Evolutionary conservation across 2,797 vertebrate genomes (phyloP).

Genomic region (Rhincodon typus): DNA sequence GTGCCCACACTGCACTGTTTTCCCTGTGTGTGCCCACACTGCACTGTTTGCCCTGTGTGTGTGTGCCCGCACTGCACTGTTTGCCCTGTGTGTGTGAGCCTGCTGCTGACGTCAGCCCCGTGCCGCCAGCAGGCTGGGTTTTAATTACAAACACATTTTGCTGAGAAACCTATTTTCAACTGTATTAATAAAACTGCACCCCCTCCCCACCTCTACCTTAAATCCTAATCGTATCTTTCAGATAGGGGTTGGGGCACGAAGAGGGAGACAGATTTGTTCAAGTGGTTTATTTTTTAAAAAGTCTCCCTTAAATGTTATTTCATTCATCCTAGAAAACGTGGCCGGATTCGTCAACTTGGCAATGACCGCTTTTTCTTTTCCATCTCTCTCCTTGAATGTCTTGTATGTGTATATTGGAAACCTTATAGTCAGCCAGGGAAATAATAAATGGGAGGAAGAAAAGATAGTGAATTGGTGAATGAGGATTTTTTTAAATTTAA

Average conservation of each 20-base stretch:
- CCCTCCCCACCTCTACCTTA: neutral
- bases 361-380: neutral
- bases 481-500: neutral
- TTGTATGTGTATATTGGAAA: neutral
- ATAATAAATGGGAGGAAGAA: neutral
- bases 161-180: no score
- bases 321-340: neutral
- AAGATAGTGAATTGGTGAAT: neutral
- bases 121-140: neutral
- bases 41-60: no score
- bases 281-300: neutral
- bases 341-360: conserved; percentile 16
- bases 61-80: neutral
- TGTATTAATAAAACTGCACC: no score
- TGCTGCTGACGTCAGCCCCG: neutral
- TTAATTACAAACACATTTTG: conserved; percentile 32
- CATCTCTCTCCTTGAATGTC: neutral
- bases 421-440: neutral
- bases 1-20: neutral
- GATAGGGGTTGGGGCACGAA: neutral
- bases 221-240: neutral
- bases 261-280: neutral
- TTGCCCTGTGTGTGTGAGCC: neutral
- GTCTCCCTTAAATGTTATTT: neutral
- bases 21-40: neutral